Evolutionary conservation across 2,888 invertebrate species (phyloP), one percentile per base, ranked within the genome.

Genomic region (Lypha dubia): DNA sequence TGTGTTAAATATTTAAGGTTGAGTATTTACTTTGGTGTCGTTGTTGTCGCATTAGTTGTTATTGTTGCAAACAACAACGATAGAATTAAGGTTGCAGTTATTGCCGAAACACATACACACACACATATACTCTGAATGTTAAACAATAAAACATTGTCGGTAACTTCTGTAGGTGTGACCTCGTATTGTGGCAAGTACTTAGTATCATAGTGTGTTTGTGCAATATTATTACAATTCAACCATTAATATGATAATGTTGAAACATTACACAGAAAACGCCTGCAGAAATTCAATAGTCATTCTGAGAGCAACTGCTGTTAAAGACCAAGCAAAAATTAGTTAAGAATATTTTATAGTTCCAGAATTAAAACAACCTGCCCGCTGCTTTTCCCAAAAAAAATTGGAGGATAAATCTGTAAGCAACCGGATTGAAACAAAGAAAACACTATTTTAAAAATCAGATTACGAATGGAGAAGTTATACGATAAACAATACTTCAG

Each of bases 21-120:
- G 44, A 41, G 41, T 74, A 67, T 74, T 74, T 74, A 60, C 49
- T 41, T 60, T 60, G 22, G 46, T 60, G 24, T 70, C 68, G 67
- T 67, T 80, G 73, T 80, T 80, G 49, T 51, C 80, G 80, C 73
- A 67, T 80, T 73, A 73, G 65, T 73, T 73, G 65, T 73, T 80
- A 41, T 58, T 67, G 11, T 28, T 70, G 51, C 51, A 67, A 58
- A 74, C 58, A 79, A 17, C 49, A 58, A 58, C 20, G 65, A 49
- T 9, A 51, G 20, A 32, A 32, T 41, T 62, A 60, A 60, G 49
- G 35, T 41, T 71, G 35, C 71, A 79, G 56, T 35, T 65, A 67
- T 56, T 65, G 71, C 41, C 70, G 32, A 53, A 49, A 46, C 44
- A 58, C 20, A 71, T 17, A 32, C 28, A 46, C 28, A 49, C 38